phyloP scores from a whole-genome alignment of 2,888 invertebrate genomes.

The Girardia tigrina region DNA sequence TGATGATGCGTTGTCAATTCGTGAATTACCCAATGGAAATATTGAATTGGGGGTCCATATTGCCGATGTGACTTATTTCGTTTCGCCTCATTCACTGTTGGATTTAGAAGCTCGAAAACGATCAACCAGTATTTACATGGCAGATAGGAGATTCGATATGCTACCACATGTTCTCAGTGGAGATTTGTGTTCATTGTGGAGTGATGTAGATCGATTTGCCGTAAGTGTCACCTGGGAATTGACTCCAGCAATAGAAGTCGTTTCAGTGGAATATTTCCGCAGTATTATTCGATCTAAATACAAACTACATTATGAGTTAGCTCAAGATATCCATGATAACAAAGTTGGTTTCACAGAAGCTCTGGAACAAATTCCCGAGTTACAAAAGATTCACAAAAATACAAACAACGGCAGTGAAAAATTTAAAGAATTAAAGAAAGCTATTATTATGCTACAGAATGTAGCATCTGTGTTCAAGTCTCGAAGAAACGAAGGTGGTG shows the following conservation, averaged over 20 bases:
- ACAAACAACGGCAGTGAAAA: neutral
- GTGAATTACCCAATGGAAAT: conserved; percentile 38
- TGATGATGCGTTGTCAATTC: conserved; percentile 48
- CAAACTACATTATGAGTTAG: conserved; percentile 46
- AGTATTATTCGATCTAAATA: conserved; percentile 42
- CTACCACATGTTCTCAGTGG: conserved; percentile 45
- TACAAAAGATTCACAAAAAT: neutral
- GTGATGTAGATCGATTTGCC: conserved; percentile 48
- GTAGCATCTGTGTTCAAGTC: conserved; percentile 43
- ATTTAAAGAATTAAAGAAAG: conserved; percentile 37
- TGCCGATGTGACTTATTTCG: conserved; percentile 42
- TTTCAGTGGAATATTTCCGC: conserved; percentile 42
- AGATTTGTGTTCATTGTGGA: conserved; percentile 46
- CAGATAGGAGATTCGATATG: conserved; percentile 46
- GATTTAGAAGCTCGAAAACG: conserved; percentile 41
- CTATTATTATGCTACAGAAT: conserved; percentile 42
- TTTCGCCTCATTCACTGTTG: conserved; percentile 39
- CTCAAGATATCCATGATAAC: conserved; percentile 43
- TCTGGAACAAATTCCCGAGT: neutral
- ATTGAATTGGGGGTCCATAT: conserved; percentile 41
- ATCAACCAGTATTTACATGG: conserved; percentile 40
- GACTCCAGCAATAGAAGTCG: conserved; percentile 41
- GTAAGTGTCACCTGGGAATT: conserved; percentile 49
- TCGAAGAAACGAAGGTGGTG: conserved; percentile 43
- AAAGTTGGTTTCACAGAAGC: conserved; percentile 37